These are phyloP conservation scores for Lingula anatina DNA, from an alignment of 2,888 invertebrate species.

Conservation along the genomic window DNA sequence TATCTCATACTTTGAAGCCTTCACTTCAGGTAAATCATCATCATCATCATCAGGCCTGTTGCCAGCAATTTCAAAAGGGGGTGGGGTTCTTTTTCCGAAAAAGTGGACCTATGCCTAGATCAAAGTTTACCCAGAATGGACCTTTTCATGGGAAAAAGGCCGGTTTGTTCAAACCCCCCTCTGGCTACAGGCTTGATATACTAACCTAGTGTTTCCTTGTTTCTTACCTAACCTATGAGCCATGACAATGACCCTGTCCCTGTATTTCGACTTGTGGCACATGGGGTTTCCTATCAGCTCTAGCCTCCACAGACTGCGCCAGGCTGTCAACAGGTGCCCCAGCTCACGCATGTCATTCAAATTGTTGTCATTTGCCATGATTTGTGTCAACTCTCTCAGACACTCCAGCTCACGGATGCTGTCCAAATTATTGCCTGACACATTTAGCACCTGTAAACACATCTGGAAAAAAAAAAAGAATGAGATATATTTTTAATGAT, in stretches of 20 bases:
- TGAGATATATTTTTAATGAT: no score
- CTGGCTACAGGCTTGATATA: no score
- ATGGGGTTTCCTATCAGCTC: conserved; percentile 47
- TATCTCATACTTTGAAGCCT: no score
- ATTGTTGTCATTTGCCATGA: conserved; percentile 43
- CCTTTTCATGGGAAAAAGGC: no score
- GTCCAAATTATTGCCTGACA: conserved; percentile 48
- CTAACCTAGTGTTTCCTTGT: no score
- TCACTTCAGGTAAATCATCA: no score
- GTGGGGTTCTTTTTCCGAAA: no score
- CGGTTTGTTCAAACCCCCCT: no score
- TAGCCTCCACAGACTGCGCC: conserved; percentile 30
- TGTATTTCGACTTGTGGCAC: conserved; percentile 47
- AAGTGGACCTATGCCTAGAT: no score
- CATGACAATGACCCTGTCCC: conserved; percentile 48
- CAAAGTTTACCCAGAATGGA: no score
- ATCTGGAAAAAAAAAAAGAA: conserved; percentile 23
- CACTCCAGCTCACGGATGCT: conserved; percentile 39
- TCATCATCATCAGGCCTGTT: no score
- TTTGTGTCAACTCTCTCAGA: conserved; percentile 32
- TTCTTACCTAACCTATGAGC: conserved; percentile 36
- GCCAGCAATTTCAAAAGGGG: no score
- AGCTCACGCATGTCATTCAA: conserved; percentile 45
- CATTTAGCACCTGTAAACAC: conserved; percentile 41
- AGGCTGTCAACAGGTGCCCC: conserved; percentile 30